phyloP scores from a whole-genome alignment of 2,113 vertebrate species.

The Dinomys branickii region DNA sequence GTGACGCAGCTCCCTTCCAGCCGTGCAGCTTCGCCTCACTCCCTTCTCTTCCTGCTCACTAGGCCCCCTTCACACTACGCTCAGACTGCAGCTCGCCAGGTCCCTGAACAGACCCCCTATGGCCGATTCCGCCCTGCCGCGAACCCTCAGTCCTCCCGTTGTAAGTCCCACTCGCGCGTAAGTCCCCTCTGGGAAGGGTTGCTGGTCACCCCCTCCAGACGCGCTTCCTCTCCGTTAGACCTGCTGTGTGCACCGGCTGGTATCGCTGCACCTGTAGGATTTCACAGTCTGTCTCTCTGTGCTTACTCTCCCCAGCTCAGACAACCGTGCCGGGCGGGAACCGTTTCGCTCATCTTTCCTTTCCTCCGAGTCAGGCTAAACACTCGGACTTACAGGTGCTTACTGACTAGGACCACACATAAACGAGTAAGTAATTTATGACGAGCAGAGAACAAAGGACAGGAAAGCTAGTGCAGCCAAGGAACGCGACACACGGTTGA shows the following conservation, averaged over 20 bases:
- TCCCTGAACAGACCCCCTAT: neutral
- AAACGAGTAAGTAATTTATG: conserved; percentile 28
- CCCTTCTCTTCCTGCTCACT: neutral
- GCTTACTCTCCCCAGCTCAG: neutral
- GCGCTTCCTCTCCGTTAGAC: neutral
- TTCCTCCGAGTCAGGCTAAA: conserved; percentile 15
- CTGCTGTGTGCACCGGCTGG: neutral
- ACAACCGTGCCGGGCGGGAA: neutral
- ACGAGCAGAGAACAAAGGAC: conserved; percentile 6
- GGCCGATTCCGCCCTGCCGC: neutral
- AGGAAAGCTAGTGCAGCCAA: neutral
- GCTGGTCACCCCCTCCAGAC: neutral
- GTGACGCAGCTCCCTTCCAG: neutral
- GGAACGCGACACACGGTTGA: neutral
- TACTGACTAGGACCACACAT: neutral
- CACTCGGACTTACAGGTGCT: conserved; percentile 37
- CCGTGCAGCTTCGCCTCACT: neutral
- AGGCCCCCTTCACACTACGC: neutral
- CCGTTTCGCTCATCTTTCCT: neutral
- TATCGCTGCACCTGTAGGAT: neutral
- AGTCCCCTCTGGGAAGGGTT: neutral
- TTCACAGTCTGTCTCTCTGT: neutral
- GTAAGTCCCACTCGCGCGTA: neutral
- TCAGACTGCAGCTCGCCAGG: neutral
- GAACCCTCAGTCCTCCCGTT: neutral